phyloP scores from a whole-genome alignment of 2,113 vertebrate genomes.

The Dendropsophus ebraccatus region DNA sequence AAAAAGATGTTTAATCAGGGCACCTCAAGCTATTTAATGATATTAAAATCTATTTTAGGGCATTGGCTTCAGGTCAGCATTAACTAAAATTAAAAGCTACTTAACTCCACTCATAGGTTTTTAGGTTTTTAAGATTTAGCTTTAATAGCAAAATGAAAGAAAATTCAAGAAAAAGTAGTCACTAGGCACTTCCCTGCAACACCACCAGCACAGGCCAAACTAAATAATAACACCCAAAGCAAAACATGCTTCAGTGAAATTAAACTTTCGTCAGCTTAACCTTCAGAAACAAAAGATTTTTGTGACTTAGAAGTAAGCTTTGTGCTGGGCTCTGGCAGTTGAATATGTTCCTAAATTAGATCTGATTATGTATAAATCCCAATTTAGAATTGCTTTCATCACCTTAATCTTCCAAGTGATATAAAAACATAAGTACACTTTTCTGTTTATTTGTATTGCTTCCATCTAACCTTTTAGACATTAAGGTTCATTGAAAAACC shows the following conservation, averaged over 20 bases:
- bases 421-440: constrained; percentile 74
- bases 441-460: constrained; percentile 67
- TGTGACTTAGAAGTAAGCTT: constrained; percentile 81
- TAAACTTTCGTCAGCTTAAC: constrained; percentile 76
- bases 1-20: no score
- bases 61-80: no score
- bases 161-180: constrained; percentile 69
- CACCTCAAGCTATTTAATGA: no score
- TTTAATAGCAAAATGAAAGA: constrained; percentile 30
- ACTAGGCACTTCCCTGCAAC: constrained; percentile 73
- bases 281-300: constrained; percentile 78
- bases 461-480: constrained; percentile 68
- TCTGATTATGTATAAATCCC: constrained; percentile 77
- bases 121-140: neutral
- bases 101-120: neutral
- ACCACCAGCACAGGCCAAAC: constrained; percentile 72
- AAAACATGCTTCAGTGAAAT: constrained; percentile 80
- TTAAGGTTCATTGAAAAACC: constrained; percentile 54
- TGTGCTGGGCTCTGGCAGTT: constrained; percentile 77
- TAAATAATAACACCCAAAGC: constrained; percentile 83
- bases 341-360: constrained; percentile 76
- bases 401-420: constrained; percentile 73
- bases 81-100: neutral
- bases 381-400: constrained; percentile 75
- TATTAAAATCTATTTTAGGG: no score